A percentile compares a stretch with the other conserved stretches of the same genome.
Conservation (phyloP, 2,113 vertebrate species). For the Psephotus haematonotus region DNA sequence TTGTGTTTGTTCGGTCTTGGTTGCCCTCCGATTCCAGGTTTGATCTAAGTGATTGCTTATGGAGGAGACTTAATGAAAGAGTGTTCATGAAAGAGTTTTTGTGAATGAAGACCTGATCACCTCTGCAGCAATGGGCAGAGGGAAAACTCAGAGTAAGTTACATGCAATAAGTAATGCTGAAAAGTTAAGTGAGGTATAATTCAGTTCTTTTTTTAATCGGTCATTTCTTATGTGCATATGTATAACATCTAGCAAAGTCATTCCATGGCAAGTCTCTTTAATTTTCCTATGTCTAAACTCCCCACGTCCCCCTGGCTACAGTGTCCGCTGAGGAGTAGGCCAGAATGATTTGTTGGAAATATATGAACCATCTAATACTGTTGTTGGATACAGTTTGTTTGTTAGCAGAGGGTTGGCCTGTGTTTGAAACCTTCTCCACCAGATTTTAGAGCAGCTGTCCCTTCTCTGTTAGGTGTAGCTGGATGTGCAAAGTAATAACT, state of each 20-base stretch:
- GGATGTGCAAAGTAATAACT: not conserved
- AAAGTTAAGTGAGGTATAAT: not conserved
- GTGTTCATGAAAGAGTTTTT: not conserved
- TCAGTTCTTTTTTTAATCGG: not conserved
- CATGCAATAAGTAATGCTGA: not conserved
- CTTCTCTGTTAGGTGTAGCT: not conserved
- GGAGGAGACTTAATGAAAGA: not conserved
- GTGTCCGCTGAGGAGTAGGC: not conserved
- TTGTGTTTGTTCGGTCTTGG: accelerated
- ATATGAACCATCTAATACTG: not conserved
- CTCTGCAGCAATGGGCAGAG: not conserved
- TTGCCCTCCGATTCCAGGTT: not conserved
- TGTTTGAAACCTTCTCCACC: not conserved
- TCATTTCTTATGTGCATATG: not conserved
- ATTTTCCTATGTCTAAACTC: not conserved
- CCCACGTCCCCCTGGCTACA: not conserved
- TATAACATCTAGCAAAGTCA: not conserved
- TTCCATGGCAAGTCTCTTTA: not conserved
- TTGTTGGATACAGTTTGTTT: constrained; percentile 19
- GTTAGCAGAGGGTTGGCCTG: not conserved
- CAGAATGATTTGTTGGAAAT: not conserved
- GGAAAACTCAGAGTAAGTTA: accelerated
- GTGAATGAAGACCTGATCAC: not conserved
- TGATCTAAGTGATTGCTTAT: not conserved
- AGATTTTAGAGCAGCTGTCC: not conserved